These are phyloP conservation scores for Chlorops oryzae DNA, from an alignment of 1,140 invertebrate genomes.

Conservation along the genomic window DNA sequence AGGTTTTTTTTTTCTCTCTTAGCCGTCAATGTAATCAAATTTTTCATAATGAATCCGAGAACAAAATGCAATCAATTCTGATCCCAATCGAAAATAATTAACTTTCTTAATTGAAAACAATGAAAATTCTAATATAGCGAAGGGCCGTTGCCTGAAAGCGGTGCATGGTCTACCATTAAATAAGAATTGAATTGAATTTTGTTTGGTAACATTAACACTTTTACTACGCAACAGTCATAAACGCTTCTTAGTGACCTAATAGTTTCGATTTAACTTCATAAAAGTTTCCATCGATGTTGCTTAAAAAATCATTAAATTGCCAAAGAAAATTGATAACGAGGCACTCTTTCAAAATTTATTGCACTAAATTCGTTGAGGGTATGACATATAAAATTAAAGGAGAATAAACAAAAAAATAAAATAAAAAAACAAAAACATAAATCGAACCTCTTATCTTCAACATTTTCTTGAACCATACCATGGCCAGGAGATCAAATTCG, in stretches of 20 bases:
- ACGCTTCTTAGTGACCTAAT: not conserved
- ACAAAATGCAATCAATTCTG: conserved; percentile 40
- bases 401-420: too few species aligned
- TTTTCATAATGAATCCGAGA: too few species aligned
- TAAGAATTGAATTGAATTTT: conserved; percentile 15
- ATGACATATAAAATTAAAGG: too few species aligned
- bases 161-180: too few species aligned
- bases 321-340: not conserved
- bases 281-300: conserved; percentile 21
- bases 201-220: conserved; percentile 45
- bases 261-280: not conserved
- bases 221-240: conserved; percentile 3
- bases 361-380: not conserved
- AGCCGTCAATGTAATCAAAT: too few species aligned
- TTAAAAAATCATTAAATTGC: conserved; percentile 36
- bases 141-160: not conserved
- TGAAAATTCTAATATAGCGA: conserved; percentile 34
- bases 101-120: conserved; percentile 45
- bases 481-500: conserved; percentile 17
- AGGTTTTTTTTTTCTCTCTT: too few species aligned
- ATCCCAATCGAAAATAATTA: conserved; percentile 46
- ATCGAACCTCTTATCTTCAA: not conserved
- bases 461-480: conserved; percentile 13
- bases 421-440: too few species aligned
- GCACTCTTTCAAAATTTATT: too few species aligned